A percentile compares a stretch with the other conserved stretches of the same genome.
These are phyloP conservation scores for Oxygymnocypris stewartii DNA, from an alignment of 2,113 vertebrate genomes.

Conservation along the genomic window DNA sequence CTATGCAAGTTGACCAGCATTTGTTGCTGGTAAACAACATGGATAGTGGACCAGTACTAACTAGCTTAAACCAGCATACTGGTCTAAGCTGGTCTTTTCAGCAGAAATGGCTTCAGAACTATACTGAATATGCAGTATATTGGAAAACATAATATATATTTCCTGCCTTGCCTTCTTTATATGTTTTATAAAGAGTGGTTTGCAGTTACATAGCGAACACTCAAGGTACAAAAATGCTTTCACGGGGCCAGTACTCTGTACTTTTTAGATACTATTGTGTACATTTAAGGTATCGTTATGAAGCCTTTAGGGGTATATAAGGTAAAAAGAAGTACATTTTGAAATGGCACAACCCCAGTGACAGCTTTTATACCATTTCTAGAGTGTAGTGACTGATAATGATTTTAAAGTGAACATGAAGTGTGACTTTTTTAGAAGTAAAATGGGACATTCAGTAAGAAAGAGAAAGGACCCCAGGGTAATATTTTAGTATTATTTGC, in stretches of 20 bases:
- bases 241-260: neutral
- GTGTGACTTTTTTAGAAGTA: neutral
- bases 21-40: conserved; percentile 7
- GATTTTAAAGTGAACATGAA: conserved; percentile 5
- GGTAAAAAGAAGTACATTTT: neutral
- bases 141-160: neutral
- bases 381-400: conserved; percentile 1
- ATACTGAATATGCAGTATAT: conserved; percentile 9
- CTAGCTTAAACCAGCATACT: neutral
- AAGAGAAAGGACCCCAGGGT: neutral
- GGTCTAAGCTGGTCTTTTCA: neutral
- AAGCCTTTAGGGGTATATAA: neutral
- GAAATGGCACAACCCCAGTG: neutral
- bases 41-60: neutral
- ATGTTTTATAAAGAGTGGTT: neutral
- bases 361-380: neutral
- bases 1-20: neutral
- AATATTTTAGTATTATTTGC: neutral
- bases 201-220: neutral
- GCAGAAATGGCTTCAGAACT: neutral
- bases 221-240: neutral
- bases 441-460: neutral
- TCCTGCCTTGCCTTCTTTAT: neutral
- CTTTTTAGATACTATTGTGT: no score
- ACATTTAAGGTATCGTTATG: no score